A percentile compares a stretch with the other conserved stretches of the same genome.
These are phyloP conservation scores for Phenganax stokvisi DNA, from an alignment of 92 coral and sea anemone species.

Conservation along the genomic window DNA sequence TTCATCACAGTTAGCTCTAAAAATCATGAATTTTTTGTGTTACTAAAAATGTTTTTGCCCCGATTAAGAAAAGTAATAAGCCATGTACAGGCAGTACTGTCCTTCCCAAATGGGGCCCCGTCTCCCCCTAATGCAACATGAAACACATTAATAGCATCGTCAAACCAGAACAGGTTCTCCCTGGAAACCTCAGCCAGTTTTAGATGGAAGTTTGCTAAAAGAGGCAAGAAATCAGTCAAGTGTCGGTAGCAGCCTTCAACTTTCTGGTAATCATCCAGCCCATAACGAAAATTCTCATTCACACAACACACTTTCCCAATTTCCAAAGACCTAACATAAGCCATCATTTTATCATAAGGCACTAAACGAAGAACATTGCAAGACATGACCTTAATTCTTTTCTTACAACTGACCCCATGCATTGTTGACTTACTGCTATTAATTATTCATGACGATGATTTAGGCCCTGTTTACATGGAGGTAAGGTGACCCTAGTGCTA, in stretches of 20 bases:
- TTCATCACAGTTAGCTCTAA: slow-evolving; percentile 60
- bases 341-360: slow-evolving; percentile 66
- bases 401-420: slow-evolving; percentile 37
- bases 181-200: slow-evolving; percentile 30
- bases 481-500: too few species aligned
- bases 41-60: slow-evolving; percentile 62
- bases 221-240: slow-evolving; percentile 43
- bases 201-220: slow-evolving; percentile 58
- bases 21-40: slow-evolving; percentile 59
- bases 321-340: slow-evolving; percentile 58
- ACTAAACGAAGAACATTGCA: slow-evolving; percentile 61
- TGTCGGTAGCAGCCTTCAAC: slow-evolving; percentile 55
- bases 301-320: slow-evolving; percentile 58
- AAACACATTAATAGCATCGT: slow-evolving; percentile 53
- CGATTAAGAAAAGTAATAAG: slow-evolving; percentile 69
- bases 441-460: slow-evolving; percentile 45
- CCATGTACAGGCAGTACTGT: slow-evolving; percentile 58
- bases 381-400: slow-evolving; percentile 41
- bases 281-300: slow-evolving; percentile 61
- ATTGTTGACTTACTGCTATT: too few species aligned
- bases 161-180: slow-evolving; percentile 57
- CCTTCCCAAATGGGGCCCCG: slow-evolving; percentile 68
- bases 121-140: slow-evolving; percentile 56
- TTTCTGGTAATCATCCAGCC: slow-evolving; percentile 47
- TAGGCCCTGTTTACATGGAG: not conserved